Evolutionary conservation across 2,113 vertebrate genomes (phyloP).

Genomic region (Ammodramus savannarum): DNA sequence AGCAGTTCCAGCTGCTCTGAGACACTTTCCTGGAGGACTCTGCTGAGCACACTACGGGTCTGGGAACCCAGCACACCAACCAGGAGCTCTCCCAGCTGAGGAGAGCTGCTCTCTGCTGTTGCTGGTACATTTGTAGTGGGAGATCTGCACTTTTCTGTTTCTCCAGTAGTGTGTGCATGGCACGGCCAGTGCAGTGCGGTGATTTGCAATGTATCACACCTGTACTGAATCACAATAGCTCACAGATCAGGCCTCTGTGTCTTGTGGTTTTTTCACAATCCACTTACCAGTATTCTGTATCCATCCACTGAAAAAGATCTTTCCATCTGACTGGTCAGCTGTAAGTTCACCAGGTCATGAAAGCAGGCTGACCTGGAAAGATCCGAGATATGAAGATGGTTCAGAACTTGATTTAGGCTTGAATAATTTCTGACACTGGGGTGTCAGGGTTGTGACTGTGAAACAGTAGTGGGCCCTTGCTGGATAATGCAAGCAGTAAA

Average conservation of each 20-base stretch:
- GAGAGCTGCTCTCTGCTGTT: not conserved
- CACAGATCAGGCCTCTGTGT: not conserved
- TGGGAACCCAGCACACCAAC: not conserved
- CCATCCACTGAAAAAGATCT: not conserved
- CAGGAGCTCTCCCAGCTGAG: not conserved
- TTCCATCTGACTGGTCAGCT: not conserved
- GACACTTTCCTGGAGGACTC: not conserved
- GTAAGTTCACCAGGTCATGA: not conserved
- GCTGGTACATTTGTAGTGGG: not conserved
- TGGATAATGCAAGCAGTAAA: not conserved
- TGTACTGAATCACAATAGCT: not conserved
- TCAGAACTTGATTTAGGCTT: not conserved
- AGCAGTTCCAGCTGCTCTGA: not conserved
- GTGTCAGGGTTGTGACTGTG: not conserved
- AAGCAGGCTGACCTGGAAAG: not conserved
- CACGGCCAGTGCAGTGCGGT: not conserved
- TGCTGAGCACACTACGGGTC: accelerated
- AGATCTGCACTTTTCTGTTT: not conserved
- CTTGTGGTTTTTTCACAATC: not conserved
- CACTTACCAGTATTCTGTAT: not conserved
- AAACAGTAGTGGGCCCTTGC: not conserved
- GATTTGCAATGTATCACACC: not conserved
- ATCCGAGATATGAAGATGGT: not conserved
- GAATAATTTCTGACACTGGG: not conserved
- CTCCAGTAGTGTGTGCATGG: not conserved